A percentile compares a stretch with the other conserved stretches of the same genome.
Conservation (phyloP, 2,797 vertebrate species). For the Diplodus sargus region DNA sequence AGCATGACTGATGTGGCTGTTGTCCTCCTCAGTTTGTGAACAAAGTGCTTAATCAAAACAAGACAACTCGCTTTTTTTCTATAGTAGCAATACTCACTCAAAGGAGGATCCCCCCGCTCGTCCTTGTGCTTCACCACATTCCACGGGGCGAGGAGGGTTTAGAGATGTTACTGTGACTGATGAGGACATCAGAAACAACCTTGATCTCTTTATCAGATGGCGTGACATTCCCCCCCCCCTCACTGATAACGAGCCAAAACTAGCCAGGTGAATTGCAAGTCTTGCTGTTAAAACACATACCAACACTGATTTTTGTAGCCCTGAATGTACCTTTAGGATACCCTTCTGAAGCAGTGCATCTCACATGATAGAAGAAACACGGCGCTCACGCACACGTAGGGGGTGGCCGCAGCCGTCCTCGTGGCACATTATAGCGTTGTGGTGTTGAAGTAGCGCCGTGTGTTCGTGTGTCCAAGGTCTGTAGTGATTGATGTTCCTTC, state of each 20-base stretch:
- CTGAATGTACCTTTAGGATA: neutral
- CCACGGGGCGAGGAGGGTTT: slow-evolving; percentile 7
- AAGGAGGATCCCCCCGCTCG: neutral
- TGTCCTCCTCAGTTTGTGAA: neutral
- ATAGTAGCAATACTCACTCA: neutral
- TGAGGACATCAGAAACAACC: slow-evolving; percentile 52
- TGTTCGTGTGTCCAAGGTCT: slow-evolving; percentile 64
- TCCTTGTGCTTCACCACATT: slow-evolving; percentile 35
- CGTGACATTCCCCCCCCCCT: neutral
- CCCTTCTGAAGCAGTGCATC: neutral
- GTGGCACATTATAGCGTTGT: slow-evolving; percentile 44
- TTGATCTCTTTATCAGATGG: slow-evolving; percentile 40
- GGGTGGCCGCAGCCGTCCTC: slow-evolving; percentile 27
- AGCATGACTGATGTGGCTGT: neutral
- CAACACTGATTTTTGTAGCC: neutral
- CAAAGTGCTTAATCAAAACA: neutral
- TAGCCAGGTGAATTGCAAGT: neutral
- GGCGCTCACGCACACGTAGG: slow-evolving; percentile 24
- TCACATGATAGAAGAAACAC: slow-evolving; percentile 2
- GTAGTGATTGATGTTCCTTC: slow-evolving; percentile 80
- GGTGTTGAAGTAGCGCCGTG: slow-evolving; percentile 44
- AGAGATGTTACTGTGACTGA: slow-evolving; percentile 41
- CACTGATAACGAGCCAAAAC: neutral
- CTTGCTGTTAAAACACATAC: neutral
- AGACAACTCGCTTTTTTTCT: neutral